Conservation (phyloP, 92 coral and sea anemone species). For the Porites cylindrica region DNA sequence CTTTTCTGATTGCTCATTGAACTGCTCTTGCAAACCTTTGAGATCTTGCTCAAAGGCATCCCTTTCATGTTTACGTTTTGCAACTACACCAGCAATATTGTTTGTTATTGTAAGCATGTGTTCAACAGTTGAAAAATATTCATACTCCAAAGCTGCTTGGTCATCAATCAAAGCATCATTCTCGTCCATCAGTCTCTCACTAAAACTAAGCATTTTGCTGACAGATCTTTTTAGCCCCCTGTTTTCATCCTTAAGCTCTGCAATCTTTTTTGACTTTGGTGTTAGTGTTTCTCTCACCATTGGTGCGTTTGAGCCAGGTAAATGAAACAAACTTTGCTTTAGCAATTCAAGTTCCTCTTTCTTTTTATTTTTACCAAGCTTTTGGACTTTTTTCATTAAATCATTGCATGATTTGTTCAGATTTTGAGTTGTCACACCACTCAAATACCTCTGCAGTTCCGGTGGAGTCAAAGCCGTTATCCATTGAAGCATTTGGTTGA, state of each 20-base stretch:
- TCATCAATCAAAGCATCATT: conserved; percentile 47
- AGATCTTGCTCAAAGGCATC: conserved; percentile 50
- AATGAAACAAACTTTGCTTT: conserved; percentile 54
- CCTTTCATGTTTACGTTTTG: conserved; percentile 50
- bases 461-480: conserved; percentile 55
- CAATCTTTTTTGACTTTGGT: conserved; percentile 50
- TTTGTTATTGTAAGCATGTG: conserved; percentile 52
- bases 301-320: conserved; percentile 62
- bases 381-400: conserved; percentile 43
- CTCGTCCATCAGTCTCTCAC: conserved; percentile 53
- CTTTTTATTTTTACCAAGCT: conserved; percentile 30
- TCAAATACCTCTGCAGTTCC: conserved; percentile 27
- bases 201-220: conserved; percentile 53
- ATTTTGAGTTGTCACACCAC: conserved; percentile 42
- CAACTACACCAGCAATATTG: conserved; percentile 51
- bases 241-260: conserved; percentile 56
- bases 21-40: conserved; percentile 30
- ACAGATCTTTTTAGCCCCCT: conserved; percentile 58
- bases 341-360: conserved; percentile 2
- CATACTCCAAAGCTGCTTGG: conserved; percentile 57
- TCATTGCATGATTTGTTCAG: conserved; percentile 48
- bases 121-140: conserved; percentile 61
- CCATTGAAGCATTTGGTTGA: conserved; percentile 49
- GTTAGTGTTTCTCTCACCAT: conserved; percentile 54
- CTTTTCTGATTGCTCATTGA: conserved; percentile 42